phyloP scores from a whole-genome alignment of 1,140 invertebrate species.

The Drosophila bifasciata region DNA sequence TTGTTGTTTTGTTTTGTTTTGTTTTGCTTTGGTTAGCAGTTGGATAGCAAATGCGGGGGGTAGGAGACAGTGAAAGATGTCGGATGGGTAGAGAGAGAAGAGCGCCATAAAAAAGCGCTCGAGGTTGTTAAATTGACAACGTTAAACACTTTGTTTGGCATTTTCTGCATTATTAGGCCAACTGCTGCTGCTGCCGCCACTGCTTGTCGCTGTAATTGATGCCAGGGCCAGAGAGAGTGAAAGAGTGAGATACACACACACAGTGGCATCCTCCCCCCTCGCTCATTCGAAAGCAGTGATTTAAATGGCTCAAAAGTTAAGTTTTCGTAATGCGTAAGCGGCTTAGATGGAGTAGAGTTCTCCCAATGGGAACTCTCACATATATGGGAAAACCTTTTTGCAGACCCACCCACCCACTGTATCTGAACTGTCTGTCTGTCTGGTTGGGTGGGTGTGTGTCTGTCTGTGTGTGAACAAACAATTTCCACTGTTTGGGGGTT shows the following conservation, averaged over 20 bases:
- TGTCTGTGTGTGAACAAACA: constrained; percentile 36
- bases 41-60: constrained; percentile 29
- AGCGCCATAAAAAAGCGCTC: constrained; percentile 76
- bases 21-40: constrained; percentile 49
- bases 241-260: background rate
- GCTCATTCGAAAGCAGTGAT: constrained; percentile 56
- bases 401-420: background rate
- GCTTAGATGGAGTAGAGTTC: constrained; percentile 54
- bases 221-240: constrained; percentile 31
- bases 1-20: constrained; percentile 43
- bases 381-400: constrained; percentile 25
- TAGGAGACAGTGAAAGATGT: background rate
- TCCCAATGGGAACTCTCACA: constrained; percentile 4
- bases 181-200: constrained; percentile 62
- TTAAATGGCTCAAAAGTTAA: constrained; percentile 83
- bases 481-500: constrained; percentile 30
- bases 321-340: constrained; percentile 77
- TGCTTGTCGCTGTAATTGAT: constrained; percentile 73
- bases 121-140: constrained; percentile 82
- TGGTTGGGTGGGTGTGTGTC: constrained; percentile 11
- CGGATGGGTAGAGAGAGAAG: constrained; percentile 8
- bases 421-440: background rate
- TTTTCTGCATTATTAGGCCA: constrained; percentile 82
- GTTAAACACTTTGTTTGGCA: constrained; percentile 82
- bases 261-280: background rate